Percentiles rank a stretch among this genome's conserved stretches.
Conservation (phyloP, 2,888 invertebrate genomes). For the Hydropsyche betteni region DNA sequence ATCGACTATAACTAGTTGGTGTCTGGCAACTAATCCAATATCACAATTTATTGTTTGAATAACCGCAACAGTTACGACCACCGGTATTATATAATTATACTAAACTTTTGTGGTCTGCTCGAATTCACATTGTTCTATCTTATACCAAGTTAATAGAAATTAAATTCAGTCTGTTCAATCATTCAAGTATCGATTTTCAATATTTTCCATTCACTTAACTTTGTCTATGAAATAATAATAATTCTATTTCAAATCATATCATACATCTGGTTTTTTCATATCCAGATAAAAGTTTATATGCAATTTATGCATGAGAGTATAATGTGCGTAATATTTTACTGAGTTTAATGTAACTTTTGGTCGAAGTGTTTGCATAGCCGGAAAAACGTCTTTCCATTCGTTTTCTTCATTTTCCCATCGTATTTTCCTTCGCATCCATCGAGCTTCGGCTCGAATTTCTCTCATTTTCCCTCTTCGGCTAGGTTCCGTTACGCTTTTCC, state of each 20-base stretch:
- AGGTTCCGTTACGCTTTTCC: background rate
- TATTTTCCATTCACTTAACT: too few relatives aligned
- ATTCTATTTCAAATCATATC: too few relatives aligned
- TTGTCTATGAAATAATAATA: too few relatives aligned
- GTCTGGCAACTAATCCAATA: background rate
- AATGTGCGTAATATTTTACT: too few relatives aligned
- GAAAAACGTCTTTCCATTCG: slow-evolving; percentile 6
- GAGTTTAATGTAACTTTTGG: background rate
- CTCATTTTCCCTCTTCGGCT: background rate
- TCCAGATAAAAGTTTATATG: too few relatives aligned
- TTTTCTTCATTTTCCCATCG: slow-evolving; percentile 1
- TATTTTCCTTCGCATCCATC: background rate
- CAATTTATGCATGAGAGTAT: too few relatives aligned
- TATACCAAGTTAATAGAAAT: background rate
- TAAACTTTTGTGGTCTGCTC: slow-evolving; percentile 5
- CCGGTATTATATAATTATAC: slow-evolving; percentile 13
- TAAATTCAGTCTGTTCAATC: too few relatives aligned
- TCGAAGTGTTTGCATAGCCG: slow-evolving; percentile 8
- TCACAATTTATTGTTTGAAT: slow-evolving; percentile 21
- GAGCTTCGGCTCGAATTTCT: background rate
- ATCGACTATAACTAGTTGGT: background rate
- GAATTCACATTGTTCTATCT: background rate
- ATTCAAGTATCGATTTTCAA: too few relatives aligned
- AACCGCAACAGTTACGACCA: slow-evolving; percentile 6
- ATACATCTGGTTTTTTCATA: too few relatives aligned